Base-by-base conservation (phyloP, 2,888 invertebrate genomes). In the Nebria salina region DNA sequence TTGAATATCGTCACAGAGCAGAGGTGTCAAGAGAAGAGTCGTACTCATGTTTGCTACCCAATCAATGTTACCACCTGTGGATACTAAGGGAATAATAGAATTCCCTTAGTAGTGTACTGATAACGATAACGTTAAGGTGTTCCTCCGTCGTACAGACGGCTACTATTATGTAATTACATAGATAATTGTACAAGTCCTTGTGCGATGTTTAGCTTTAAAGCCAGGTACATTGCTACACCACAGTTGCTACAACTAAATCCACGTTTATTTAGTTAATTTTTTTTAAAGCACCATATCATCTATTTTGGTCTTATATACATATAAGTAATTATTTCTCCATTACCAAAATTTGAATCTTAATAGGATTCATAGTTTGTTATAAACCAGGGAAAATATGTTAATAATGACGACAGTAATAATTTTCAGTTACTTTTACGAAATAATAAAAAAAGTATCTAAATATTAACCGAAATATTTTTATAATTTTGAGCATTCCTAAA, bases 1-100 rank as follows among this genome's bases (percentile, higher is more conserved):
- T 9, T 2, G 26, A 34, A n/a, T 8, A 26, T 13, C 65, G 75
- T n/a, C 43, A 41, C 13, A 73, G 9, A 42, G 73, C 41, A 73
- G 26, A 34, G 43, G 41, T 42, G 34, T 42, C 26, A 73, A 20
- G 41, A 73, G 43, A 73, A 15, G 15, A 43, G 13, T 54, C 54
- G 2, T 54, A 34, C 25, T 70, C 70, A 20, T 70, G 70, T 70
- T 70, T 70, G 64, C 43, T 15, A 72, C 43, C 54, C 77, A 77
- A 77, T 77, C 77, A 77, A 26, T 72, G 77, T 77, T 77, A 65
- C 77, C 77, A 77, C 77, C 72, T 77, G 77, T 77, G 72, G 77
- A 70, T 77, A 54, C 77, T 13, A 54, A 13, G 54, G 70, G 66
- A 70, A 70, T 77, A 70, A 77, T 77, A 77, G 65, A 77, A 77